A percentile compares a stretch with the other conserved stretches of the same genome.
These are phyloP conservation scores for Phaonia tiefii DNA, from an alignment of 2,888 invertebrate species.

Conservation along the genomic window DNA sequence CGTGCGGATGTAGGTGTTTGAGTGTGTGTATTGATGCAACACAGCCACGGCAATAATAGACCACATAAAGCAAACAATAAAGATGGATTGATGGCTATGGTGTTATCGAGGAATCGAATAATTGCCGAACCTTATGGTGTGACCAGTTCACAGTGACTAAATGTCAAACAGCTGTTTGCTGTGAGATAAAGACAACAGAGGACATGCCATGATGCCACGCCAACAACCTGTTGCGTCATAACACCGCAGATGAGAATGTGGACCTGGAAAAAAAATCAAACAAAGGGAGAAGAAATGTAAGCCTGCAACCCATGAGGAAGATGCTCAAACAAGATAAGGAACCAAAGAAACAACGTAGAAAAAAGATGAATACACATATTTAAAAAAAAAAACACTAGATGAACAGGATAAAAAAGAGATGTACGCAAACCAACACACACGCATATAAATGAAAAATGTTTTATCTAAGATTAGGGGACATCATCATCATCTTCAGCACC, in stretches of 20 bases:
- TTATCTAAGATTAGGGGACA: slow-evolving; percentile 44
- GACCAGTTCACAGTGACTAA: slow-evolving; percentile 52
- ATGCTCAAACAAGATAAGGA: slow-evolving; percentile 6
- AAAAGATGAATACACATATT: slow-evolving; percentile 33
- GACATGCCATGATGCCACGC: background rate
- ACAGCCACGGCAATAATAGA: too few species aligned
- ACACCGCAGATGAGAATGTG: background rate
- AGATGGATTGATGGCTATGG: background rate
- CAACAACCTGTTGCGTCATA: slow-evolving; percentile 57
- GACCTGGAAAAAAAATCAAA: background rate
- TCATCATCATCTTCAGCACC: slow-evolving; percentile 40
- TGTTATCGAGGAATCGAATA: slow-evolving; percentile 9
- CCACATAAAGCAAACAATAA: too few species aligned
- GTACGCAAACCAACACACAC: background rate
- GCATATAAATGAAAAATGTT: background rate
- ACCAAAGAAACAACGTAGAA: slow-evolving; percentile 12
- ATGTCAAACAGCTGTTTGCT: slow-evolving; percentile 57
- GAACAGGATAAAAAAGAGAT: background rate
- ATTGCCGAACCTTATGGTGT: slow-evolving; percentile 36
- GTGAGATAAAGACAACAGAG: slow-evolving; percentile 3
- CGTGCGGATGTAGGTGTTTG: too few species aligned
- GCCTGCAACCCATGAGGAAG: background rate
- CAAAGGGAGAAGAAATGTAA: background rate
- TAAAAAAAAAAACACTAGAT: slow-evolving; percentile 14
- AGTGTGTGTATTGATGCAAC: too few species aligned